Percentiles rank a stretch among this genome's conserved stretches.
phyloP scores from a whole-genome alignment of 2,888 invertebrate genomes.

The Agrotis clavis region DNA sequence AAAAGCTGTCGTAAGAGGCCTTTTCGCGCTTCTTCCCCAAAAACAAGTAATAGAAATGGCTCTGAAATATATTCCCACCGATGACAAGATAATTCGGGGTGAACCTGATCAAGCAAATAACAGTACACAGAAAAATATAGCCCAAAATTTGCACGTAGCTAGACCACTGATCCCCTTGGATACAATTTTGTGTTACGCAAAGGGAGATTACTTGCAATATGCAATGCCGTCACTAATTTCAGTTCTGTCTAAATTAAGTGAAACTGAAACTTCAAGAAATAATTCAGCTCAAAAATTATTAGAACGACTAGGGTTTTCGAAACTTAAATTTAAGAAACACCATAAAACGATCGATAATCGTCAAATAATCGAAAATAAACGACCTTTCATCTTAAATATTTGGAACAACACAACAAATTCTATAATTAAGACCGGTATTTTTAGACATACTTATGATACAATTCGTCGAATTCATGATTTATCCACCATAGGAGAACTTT shows the following conservation, averaged over 20 bases:
- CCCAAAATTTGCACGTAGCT: constrained; percentile 76
- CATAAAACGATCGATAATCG: constrained; percentile 32
- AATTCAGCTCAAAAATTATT: constrained; percentile 78
- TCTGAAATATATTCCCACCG: constrained; percentile 73
- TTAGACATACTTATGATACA: constrained; percentile 65
- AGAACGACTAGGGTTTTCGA: constrained; percentile 71
- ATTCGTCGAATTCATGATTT: constrained; percentile 70
- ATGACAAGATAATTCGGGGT: constrained; percentile 78
- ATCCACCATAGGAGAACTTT: constrained; percentile 65
- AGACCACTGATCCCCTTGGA: constrained; percentile 77
- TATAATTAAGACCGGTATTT: constrained; percentile 74
- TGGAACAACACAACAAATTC: constrained; percentile 76
- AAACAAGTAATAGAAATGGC: constrained; percentile 71
- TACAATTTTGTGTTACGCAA: constrained; percentile 76
- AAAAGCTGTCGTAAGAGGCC: constrained; percentile 71
- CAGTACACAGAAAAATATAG: constrained; percentile 76
- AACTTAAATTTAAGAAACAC: constrained; percentile 70
- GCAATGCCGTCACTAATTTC: constrained; percentile 72
- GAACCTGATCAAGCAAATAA: constrained; percentile 71
- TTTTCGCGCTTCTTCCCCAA: constrained; percentile 73
- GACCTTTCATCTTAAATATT: constrained; percentile 65
- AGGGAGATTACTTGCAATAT: constrained; percentile 82
- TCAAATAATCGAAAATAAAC: too few species aligned
- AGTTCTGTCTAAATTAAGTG: constrained; percentile 73
- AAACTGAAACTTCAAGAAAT: constrained; percentile 68